Base-by-base conservation (phyloP, 2,113 vertebrate species). In the Plestiodon gilberti region DNA sequence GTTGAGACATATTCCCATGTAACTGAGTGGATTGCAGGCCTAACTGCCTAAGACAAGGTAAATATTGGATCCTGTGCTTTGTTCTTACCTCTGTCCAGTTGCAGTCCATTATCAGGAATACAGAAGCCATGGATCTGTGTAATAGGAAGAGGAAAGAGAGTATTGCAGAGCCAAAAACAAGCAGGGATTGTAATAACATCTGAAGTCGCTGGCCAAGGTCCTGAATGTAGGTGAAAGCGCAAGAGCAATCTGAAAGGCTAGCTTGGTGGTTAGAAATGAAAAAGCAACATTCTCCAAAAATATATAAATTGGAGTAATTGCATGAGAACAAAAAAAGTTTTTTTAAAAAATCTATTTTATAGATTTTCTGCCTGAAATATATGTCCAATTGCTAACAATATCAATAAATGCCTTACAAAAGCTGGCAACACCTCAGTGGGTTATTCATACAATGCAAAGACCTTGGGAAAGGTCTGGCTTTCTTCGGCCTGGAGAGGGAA, bases 271-370 rank as follows among this genome's bases (percentile, higher is more conserved):
- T 73, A 83, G 55, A 82, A 22, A 64, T 74, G 77, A 2, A 4
- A 22, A 86, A 55, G 13, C 52, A 8, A 62, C 14, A 4, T n/a
- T 85, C 48, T 64, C 35, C 3, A 82, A 35, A 2, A 15, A 9
- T 61, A 30, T 38, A 15, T 69, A 3, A 7, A 6, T 25, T 13
- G 14, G 10, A 1, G 20, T 2, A n/a, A 18, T 6, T 70, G 17
- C 1, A 23, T 2, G 0, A 52, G 62, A 59, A 20, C 17, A 62
- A 43, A 69, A n/a, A n/a, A 33, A 33, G 4, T 7, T n/a, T 30
- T 64, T 78, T 78, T 3, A 2, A 38, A 30, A n/a, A 86, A 25
- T 15, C 65, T 6, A 67, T 14, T n/a, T 25, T 25, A 2, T 17
- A 18, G 28, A 20, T 1, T n/a, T 7, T 1, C 7, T 80, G 17